phyloP scores from a whole-genome alignment of 2,888 invertebrate species.

The Andrena bicolor region DNA sequence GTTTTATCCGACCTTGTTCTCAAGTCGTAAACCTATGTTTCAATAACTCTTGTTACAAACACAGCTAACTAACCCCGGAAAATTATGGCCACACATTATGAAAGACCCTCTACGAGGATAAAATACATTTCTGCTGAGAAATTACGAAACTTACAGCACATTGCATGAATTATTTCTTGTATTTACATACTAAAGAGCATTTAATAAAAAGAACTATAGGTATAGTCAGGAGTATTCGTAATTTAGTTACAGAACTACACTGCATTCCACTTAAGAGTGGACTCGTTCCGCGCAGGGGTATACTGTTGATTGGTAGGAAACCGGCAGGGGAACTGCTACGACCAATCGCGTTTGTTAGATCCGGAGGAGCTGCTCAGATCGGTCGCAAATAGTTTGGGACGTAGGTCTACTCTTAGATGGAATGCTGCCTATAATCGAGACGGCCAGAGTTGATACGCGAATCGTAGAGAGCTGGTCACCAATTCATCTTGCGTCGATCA shows the following conservation, averaged over 20 bases:
- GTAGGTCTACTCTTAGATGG: too few relatives aligned
- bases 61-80: neutral
- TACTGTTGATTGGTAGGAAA: too few relatives aligned
- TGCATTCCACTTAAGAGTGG: too few relatives aligned
- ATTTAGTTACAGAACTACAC: neutral
- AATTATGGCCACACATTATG: neutral
- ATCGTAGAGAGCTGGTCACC: neutral
- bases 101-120: slow-evolving; percentile 6
- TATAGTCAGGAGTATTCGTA: slow-evolving; percentile 22
- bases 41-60: neutral
- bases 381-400: too few relatives aligned
- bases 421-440: too few relatives aligned
- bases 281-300: too few relatives aligned
- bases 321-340: too few relatives aligned
- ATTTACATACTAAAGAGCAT: slow-evolving; percentile 52
- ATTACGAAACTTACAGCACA: neutral
- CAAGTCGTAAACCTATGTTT: neutral
- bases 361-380: too few relatives aligned
- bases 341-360: too few relatives aligned
- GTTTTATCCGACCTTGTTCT: too few relatives aligned
- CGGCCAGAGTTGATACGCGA: too few relatives aligned
- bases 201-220: slow-evolving; percentile 19
- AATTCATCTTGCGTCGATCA: neutral
- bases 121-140: neutral
- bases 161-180: slow-evolving; percentile 20